Evolutionary conservation across 2,888 invertebrate species (phyloP).

Genomic region (Bellardia bayeri): DNA sequence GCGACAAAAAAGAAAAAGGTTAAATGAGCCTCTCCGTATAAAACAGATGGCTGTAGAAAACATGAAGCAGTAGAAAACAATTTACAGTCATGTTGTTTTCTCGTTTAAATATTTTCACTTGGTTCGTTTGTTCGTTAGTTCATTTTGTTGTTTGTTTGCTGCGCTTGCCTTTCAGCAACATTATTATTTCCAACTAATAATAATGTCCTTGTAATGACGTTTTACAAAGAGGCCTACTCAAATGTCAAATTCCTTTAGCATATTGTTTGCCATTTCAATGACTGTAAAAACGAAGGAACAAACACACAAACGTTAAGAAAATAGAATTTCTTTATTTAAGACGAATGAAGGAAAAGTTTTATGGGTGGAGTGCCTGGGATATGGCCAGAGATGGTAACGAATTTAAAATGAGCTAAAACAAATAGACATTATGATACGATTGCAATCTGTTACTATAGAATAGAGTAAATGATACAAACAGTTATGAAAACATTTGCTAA

Average conservation of each 20-base stretch:
- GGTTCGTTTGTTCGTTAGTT: neutral
- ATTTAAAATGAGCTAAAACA: neutral
- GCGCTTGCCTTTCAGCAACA: constrained; percentile 59
- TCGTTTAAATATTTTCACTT: constrained; percentile 24
- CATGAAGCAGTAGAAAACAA: constrained; percentile 33
- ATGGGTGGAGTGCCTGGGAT: neutral
- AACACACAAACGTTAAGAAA: constrained; percentile 38
- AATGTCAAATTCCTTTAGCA: constrained; percentile 74
- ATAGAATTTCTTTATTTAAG: constrained; percentile 41
- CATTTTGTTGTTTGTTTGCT: constrained; percentile 18
- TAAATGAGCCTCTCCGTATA: constrained; percentile 48
- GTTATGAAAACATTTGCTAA: no score
- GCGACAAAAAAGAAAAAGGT: neutral
- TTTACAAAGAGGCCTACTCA: constrained; percentile 74
- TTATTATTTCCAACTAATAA: constrained; percentile 67
- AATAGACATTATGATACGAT: no score
- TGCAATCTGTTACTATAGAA: no score
- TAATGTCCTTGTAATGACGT: constrained; percentile 73
- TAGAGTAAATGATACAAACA: no score
- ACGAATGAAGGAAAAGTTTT: neutral
- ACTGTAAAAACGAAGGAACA: neutral
- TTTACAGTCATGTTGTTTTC: constrained; percentile 55
- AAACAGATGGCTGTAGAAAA: neutral
- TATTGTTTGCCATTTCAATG: constrained; percentile 62
- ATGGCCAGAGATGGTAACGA: constrained; percentile 9